phyloP scores from a whole-genome alignment of 2,888 invertebrate species.

The Octonoba sinensis region DNA sequence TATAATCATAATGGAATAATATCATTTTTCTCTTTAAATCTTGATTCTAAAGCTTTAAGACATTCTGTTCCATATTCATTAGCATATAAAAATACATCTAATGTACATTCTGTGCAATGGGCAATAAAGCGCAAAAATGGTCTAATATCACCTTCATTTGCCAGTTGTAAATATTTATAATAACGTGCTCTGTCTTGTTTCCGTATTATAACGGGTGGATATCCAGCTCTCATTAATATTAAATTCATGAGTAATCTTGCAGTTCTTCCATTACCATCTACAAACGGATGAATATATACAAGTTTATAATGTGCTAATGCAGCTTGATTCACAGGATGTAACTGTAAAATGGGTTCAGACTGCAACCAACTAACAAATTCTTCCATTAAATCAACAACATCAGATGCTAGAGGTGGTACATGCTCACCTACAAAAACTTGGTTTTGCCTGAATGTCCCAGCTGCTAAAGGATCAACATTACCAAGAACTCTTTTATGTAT shows the following conservation, averaged over 20 bases:
- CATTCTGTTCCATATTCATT: conserved; percentile 71
- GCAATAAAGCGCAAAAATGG: conserved; percentile 97
- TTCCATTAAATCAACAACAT: conserved; percentile 85
- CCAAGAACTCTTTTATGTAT: conserved; percentile 94
- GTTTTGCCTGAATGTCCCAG: conserved; percentile 87
- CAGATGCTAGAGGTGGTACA: conserved; percentile 88
- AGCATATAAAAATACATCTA: conserved; percentile 89
- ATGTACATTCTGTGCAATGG: conserved; percentile 88
- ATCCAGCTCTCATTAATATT: conserved; percentile 91
- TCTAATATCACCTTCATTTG: conserved; percentile 93
- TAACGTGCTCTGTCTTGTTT: conserved; percentile 80
- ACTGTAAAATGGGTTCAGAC: conserved; percentile 84
- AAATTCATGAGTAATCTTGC: conserved; percentile 96
- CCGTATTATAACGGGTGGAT: conserved; percentile 93
- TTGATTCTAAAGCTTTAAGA: conserved; percentile 47
- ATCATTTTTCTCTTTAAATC: conserved; percentile 21
- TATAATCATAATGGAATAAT: conserved; percentile 25
- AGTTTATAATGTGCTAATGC: conserved; percentile 97
- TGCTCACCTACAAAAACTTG: conserved; percentile 97
- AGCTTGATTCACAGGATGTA: conserved; percentile 94
- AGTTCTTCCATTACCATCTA: conserved; percentile 96
- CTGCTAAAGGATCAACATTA: conserved; percentile 92
- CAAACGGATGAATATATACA: conserved; percentile 96
- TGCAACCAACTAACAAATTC: conserved; percentile 91
- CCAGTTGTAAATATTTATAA: conserved; percentile 89